Evolutionary conservation across 2,113 vertebrate genomes (phyloP).

Genomic region (Perca flavescens): DNA sequence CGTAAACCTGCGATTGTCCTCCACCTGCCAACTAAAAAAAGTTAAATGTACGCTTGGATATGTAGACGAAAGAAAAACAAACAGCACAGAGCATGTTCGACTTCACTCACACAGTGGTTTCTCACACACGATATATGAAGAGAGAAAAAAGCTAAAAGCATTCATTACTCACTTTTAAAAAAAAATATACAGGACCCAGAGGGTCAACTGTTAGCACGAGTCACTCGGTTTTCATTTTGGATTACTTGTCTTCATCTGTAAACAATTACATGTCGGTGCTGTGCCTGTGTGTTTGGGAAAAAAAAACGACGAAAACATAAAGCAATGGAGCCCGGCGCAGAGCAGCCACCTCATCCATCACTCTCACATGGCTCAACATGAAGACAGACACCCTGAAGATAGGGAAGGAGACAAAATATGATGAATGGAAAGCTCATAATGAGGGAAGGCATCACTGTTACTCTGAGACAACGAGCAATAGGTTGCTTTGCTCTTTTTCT

Average conservation of each 20-base stretch:
- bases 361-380: constrained; percentile 24
- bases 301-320: constrained; percentile 36
- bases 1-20: background rate
- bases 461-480: background rate
- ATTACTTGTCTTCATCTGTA: constrained; percentile 42
- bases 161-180: constrained; percentile 3
- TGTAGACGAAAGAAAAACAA: background rate
- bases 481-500: background rate
- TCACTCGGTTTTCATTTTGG: background rate
- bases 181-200: background rate
- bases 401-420: constrained; percentile 15
- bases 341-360: constrained; percentile 42
- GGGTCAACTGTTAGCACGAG: background rate
- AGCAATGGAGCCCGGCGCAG: background rate
- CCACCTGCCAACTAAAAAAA: constrained; percentile 16
- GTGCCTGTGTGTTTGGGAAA: constrained; percentile 9
- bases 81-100: background rate
- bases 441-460: constrained; percentile 6
- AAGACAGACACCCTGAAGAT: constrained; percentile 45
- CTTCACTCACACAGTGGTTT: constrained; percentile 12
- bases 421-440: constrained; percentile 26
- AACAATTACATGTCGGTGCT: constrained; percentile 40
- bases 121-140: background rate
- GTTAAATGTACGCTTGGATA: background rate
- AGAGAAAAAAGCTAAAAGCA: background rate